These are phyloP conservation scores for Calidris pygmaea DNA, from an alignment of 2,113 vertebrate genomes.

Conservation along the genomic window DNA sequence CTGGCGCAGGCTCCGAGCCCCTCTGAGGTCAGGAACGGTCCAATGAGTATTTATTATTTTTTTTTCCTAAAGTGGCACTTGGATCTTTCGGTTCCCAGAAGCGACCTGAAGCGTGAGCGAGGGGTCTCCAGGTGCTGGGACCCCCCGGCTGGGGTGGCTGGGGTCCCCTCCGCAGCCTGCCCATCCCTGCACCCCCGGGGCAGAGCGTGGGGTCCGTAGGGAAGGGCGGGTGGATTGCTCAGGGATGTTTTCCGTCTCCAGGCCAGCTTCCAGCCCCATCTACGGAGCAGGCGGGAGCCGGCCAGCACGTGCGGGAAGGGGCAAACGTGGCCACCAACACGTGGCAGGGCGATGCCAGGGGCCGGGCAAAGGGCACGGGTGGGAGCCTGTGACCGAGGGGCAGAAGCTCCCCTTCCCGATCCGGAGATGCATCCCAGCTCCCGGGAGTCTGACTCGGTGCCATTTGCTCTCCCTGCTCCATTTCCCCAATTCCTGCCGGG, in stretches of 20 bases:
- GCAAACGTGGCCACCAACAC: neutral
- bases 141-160: neutral
- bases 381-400: accelerated
- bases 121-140: neutral
- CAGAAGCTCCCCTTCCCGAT: neutral
- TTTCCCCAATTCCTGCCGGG: neutral
- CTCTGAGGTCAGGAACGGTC: neutral
- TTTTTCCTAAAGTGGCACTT: neutral
- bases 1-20: neutral
- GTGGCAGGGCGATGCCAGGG: too few relatives aligned
- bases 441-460: neutral
- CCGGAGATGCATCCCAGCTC: neutral
- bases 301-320: neutral
- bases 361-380: neutral
- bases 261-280: neutral
- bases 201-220: accelerated
- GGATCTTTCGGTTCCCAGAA: neutral
- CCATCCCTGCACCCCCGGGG: accelerated
- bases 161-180: neutral
- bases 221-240: neutral
- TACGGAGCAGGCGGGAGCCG: neutral
- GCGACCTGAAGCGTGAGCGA: accelerated
- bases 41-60: neutral
- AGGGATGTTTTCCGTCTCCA: neutral
- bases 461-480: neutral